Evolutionary conservation across 2,113 vertebrate genomes (phyloP), one percentile per base, ranked within the genome.

Genomic region (Ailuropoda melanoleuca): DNA sequence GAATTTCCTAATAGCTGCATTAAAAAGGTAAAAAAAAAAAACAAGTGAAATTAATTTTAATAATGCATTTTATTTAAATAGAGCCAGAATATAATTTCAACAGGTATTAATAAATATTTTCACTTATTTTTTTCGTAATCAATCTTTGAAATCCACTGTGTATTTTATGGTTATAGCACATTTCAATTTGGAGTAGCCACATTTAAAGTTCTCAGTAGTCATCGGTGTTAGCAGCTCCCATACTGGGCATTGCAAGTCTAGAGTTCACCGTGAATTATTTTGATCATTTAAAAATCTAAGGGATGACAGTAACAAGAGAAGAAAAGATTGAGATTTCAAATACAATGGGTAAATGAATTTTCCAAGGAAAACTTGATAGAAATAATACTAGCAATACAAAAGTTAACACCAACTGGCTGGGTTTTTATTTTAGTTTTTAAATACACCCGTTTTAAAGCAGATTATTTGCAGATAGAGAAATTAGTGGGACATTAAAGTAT

Each of bases 341-440:
- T 55, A 89, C 19, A 87, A 56, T 15, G 60, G 9, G 37, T 66
- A 88, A 82, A 84, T 62, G 14, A 24, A 48, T 48, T 90, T 84
- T 94, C 43, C 8, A 90, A 81, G 60, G 64, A 72, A 31, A 90
- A 78, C 62, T n/a, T 80, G 23, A 90, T 68, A 74, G 15, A 90
- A 78, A 31, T 78, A 56, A 66, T 78, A 81, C 8, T 78, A 74
- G 48, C 18, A 89, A 78, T 37, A 60, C 4, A 74, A 92, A 91
- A 75, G 0, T 50, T 88, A 18, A 82, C 14, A 62, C 14, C 34
- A 70, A 39, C 6, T 83, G 84, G 15, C 26, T 85, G 55, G 8
- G 8, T 31, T 93, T 97, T 94, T 87, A 19, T 53, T 75, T 96
- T 48, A 89, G 3, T 24, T 90, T 95, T 94, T 83, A 95, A 94